Evolutionary conservation across 2,888 invertebrate genomes (phyloP).

Genomic region (Lochmaea capreae): DNA sequence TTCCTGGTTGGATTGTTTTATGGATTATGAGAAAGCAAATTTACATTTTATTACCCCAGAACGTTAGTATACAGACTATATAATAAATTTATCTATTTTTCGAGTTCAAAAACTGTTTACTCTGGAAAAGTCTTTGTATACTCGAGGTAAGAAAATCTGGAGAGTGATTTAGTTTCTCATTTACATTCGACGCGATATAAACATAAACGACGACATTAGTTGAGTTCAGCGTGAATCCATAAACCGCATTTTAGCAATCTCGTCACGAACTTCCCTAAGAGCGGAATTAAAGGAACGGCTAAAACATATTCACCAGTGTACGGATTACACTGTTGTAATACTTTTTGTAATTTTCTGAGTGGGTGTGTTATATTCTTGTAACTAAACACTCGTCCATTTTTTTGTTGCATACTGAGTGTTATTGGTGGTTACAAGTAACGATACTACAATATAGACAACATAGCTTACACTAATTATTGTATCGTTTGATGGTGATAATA

Average conservation of each 20-base stretch:
- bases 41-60: too few species aligned
- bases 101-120: background rate
- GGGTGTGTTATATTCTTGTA: background rate
- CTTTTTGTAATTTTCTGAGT: constrained; percentile 2
- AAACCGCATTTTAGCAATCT: background rate
- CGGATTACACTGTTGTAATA: background rate
- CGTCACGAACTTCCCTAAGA: constrained; percentile 1
- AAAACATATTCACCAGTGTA: background rate
- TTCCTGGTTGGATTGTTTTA: too few species aligned
- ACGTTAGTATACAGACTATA: too few species aligned
- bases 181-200: background rate
- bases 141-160: background rate
- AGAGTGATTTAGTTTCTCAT: background rate
- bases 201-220: constrained; percentile 2
- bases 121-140: background rate
- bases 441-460: too few species aligned
- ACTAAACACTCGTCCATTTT: background rate
- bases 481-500: too few species aligned
- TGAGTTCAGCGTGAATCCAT: background rate
- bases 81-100: background rate
- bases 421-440: too few species aligned
- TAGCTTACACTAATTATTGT: too few species aligned
- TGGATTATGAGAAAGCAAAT: too few species aligned
- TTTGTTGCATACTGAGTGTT: background rate
- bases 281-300: background rate